Evolutionary conservation across 2,113 vertebrate species (phyloP), one percentile per base, ranked within the genome.

Genomic region (Suncus etruscus): DNA sequence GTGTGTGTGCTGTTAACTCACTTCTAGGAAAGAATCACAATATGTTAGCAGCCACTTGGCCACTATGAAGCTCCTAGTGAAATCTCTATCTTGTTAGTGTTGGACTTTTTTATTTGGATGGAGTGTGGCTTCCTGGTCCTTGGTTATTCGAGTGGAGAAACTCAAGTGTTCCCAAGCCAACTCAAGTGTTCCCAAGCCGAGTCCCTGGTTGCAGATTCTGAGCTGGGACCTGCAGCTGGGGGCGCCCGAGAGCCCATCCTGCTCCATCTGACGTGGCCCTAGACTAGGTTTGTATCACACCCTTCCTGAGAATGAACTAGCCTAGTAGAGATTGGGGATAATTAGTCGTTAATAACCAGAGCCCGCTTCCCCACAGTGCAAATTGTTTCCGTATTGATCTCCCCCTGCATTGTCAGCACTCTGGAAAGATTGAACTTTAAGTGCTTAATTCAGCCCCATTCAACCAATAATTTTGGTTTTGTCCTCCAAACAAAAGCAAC

Each of bases 381-480:
- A 96, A 98, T 96, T 96, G 97, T 97, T 97, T 97, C 96, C 77
- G 25, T 97, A 98, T 98, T 95, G 98, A 98, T 98, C 95, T 61
- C 77, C 73, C 89, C 95, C 91, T 95, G 96, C 91, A 11, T 27
- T 90, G 97, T 97, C 97, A 97, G 97, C 97, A 91, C 90, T 97
- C 96, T 95, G 92, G 95, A 94, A 84, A 96, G 94, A 94, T 39
- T 96, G 97, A 97, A 97, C 96, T 97, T 96, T 91, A 97, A 97
- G 94, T 96, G 97, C 96, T 97, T 98, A 95, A 97, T 97, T 97
- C 97, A 97, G 95, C 90, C 89, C 12, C 91, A 95, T 96, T 97
- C 96, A 96, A 94, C 96, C 88, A 92, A 95, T 97, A 97, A 96
- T 97, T 97, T 97, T 95, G 84, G 1, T 86, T 97, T 97, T 96